These are phyloP conservation scores for Caenorhabditis remanei DNA, from an alignment of 1,140 invertebrate genomes.

Conservation along the genomic window DNA sequence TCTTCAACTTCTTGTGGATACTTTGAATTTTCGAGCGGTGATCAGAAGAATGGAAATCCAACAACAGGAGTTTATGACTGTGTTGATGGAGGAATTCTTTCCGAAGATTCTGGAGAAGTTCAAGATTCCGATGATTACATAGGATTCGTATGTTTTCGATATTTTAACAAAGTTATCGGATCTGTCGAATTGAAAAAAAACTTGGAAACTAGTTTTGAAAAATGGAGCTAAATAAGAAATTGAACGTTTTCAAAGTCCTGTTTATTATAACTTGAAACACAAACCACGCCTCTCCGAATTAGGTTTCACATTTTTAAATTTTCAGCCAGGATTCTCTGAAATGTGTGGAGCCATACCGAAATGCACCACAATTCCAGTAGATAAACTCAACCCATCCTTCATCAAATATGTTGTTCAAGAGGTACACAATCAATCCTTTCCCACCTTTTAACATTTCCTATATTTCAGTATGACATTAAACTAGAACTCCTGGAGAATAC, in stretches of 20 bases:
- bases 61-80: constrained; percentile 56
- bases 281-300: too few relatives aligned
- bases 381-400: constrained; percentile 53
- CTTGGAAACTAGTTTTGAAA: too few relatives aligned
- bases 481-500: constrained; percentile 47
- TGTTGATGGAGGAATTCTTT: constrained; percentile 56
- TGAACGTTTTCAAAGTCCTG: too few relatives aligned
- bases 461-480: constrained; percentile 43
- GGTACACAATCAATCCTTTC: not conserved
- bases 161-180: not conserved
- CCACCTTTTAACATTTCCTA: not conserved
- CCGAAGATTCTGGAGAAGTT: constrained; percentile 29
- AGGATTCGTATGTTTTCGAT: not conserved
- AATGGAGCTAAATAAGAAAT: too few relatives aligned
- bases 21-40: constrained; percentile 50
- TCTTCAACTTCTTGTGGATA: constrained; percentile 59
- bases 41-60: constrained; percentile 9
- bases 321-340: constrained; percentile 39
- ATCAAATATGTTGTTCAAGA: constrained; percentile 48
- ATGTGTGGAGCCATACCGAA: constrained; percentile 43
- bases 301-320: not conserved
- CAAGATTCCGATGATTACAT: not conserved
- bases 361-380: not conserved
- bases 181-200: not conserved
- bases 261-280: too few relatives aligned